These are phyloP conservation scores for Equus quagga DNA, from an alignment of 2,113 vertebrate species.

Conservation along the genomic window DNA sequence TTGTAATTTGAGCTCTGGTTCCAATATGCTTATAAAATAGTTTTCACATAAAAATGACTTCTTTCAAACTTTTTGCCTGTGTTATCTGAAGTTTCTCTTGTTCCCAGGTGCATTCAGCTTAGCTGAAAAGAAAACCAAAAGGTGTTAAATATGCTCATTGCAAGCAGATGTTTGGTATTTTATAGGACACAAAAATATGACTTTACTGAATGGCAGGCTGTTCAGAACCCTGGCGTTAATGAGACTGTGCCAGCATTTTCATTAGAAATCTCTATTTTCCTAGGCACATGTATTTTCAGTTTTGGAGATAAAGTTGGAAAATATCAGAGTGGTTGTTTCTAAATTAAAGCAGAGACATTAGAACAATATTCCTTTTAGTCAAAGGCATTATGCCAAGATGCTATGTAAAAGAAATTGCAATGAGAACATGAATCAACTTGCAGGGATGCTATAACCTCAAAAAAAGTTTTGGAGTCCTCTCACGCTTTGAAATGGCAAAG, in stretches of 20 bases:
- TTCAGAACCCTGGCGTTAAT: slow-evolving; percentile 27
- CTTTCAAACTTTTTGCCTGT: slow-evolving; percentile 33
- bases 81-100: background rate
- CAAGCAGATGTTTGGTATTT: slow-evolving; percentile 55
- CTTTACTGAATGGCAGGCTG: slow-evolving; percentile 36
- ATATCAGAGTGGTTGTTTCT: slow-evolving; percentile 51
- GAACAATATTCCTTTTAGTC: slow-evolving; percentile 53
- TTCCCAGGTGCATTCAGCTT: slow-evolving; percentile 34
- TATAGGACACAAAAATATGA: slow-evolving; percentile 46
- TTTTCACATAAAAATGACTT: slow-evolving; percentile 47
- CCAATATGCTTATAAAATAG: slow-evolving; percentile 13
- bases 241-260: slow-evolving; percentile 57
- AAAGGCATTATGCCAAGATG: slow-evolving; percentile 55
- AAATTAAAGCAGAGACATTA: slow-evolving; percentile 64
- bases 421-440: slow-evolving; percentile 58
- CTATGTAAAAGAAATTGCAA: slow-evolving; percentile 16
- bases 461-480: background rate
- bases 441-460: background rate
- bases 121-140: slow-evolving; percentile 52
- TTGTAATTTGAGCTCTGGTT: slow-evolving; percentile 34
- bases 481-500: slow-evolving; percentile 46
- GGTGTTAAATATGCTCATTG: slow-evolving; percentile 31
- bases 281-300: background rate
- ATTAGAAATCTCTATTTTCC: slow-evolving; percentile 11
- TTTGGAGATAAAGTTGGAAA: slow-evolving; percentile 58